A percentile compares a stretch with the other conserved stretches of the same genome.
phyloP scores from a whole-genome alignment of 2,113 vertebrate genomes.

The Ochotona curzoniae region DNA sequence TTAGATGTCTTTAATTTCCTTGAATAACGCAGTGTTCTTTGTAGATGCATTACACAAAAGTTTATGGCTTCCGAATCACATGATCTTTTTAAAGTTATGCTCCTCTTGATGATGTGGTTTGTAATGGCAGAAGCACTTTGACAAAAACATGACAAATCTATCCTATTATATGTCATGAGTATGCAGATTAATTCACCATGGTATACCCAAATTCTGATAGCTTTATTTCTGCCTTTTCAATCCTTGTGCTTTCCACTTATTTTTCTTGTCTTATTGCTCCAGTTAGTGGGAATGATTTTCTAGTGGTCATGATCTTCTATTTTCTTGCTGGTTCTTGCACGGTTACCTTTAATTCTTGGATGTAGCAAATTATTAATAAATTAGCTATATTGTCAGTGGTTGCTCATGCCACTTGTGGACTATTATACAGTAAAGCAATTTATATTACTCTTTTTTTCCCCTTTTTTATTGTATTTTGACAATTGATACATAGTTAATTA shows the following conservation, averaged over 20 bases:
- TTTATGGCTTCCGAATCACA: background rate
- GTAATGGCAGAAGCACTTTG: background rate
- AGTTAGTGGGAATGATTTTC: background rate
- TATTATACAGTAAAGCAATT: conserved; percentile 10
- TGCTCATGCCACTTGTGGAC: background rate
- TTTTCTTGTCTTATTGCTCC: background rate
- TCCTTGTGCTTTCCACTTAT: background rate
- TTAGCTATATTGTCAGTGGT: background rate
- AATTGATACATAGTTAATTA: too few relatives aligned
- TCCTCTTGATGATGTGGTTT: background rate
- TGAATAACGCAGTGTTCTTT: background rate
- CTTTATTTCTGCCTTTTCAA: conserved; percentile 20
- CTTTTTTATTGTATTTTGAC: too few relatives aligned
- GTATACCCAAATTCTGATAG: background rate
- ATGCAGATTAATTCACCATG: background rate
- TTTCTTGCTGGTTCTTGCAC: background rate
- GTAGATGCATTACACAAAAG: background rate
- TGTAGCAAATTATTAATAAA: background rate
- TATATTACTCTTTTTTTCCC: background rate
- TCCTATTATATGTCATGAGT: background rate
- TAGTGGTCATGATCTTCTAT: background rate
- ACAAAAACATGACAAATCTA: background rate
- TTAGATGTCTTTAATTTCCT: conserved; percentile 29
- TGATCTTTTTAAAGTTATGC: background rate
- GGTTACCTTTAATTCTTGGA: background rate